Base-by-base conservation (phyloP, 2,113 vertebrate species). In the Sphyrna mokarran region DNA sequence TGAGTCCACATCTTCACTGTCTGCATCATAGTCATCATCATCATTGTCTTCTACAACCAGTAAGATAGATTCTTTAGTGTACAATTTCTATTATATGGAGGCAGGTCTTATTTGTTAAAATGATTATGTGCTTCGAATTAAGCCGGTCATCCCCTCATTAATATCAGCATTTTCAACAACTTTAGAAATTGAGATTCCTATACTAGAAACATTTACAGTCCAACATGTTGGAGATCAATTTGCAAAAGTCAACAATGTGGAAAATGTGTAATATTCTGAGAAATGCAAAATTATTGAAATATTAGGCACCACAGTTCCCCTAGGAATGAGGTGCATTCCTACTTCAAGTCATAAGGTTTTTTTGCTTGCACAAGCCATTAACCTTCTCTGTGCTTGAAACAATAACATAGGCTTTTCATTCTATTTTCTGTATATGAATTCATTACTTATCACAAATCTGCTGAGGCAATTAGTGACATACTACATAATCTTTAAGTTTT, bases 21-120 rank as follows among this genome's bases (percentile, higher is more conserved):
- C 99, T 0, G 99, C 99, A 97, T 99, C 99, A 13, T 99, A 99
- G 96, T 99, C 99, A 95, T 99, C 99, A 20, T 99, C 99, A 96
- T 99, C 99, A 96, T 99, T 98, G 76, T 61, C 48, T 66, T 83
- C 95, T 95, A 80, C 4, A 68, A 61, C 33, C 89, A 93, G 61
- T 20, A 80, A 58, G n/a, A 80, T 10, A 61, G 33, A 76, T 95
- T 29, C 18, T 33, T 43, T 48, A 86, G 85, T 86, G 40, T 54
- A 86, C 85, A 48, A 9, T 54, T 86, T 48, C 85, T 22, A 86
- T 54, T 48, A 86, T 26, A 26, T 0, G 63, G 94, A 18, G 11
- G 23, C 37, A 95, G 94, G 43, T 23, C 66, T 68, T 29, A n/a
- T 72, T 48, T 54, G 76, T 33, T 26, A 1, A 95, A 95, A 40